phyloP scores from a whole-genome alignment of 2,797 vertebrate species.

The Melanotaenia maccullochi region DNA sequence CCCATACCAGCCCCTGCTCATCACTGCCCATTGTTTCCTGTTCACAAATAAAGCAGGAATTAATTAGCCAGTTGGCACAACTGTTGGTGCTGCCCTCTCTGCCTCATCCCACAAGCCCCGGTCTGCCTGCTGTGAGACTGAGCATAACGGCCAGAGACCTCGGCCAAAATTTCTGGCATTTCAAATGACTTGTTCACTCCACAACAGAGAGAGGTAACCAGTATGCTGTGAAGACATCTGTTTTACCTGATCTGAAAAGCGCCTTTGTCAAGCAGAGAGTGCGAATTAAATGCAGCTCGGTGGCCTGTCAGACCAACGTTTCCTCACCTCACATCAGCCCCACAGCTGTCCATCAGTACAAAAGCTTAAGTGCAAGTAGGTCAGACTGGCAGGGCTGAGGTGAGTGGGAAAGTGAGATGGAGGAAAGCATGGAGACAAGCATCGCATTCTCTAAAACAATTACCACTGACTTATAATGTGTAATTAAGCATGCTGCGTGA shows the following conservation, averaged over 20 bases:
- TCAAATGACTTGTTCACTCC: slow-evolving; percentile 57
- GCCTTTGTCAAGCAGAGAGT: slow-evolving; percentile 7
- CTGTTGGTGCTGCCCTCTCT: slow-evolving; percentile 55
- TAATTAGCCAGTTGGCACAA: slow-evolving; percentile 78
- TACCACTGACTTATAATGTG: slow-evolving; percentile 36
- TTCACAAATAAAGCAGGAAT: slow-evolving; percentile 79
- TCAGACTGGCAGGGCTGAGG: slow-evolving; percentile 47
- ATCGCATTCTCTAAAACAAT: slow-evolving; percentile 39
- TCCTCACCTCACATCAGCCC: slow-evolving; percentile 14
- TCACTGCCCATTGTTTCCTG: slow-evolving; percentile 76
- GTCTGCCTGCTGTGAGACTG: slow-evolving; percentile 58
- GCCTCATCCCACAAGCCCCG: slow-evolving; percentile 59
- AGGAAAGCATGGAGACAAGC: slow-evolving; percentile 6
- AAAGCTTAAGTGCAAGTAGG: slow-evolving; percentile 45
- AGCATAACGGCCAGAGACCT: slow-evolving; percentile 44
- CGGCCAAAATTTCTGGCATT: slow-evolving; percentile 62
- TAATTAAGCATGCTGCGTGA: slow-evolving; percentile 11
- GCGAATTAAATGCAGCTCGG: slow-evolving; percentile 25
- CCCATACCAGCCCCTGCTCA: slow-evolving; percentile 64
- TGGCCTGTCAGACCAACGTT: slow-evolving; percentile 27
- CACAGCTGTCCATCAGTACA: not conserved
- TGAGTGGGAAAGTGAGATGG: slow-evolving; percentile 25
- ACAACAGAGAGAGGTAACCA: slow-evolving; percentile 33
- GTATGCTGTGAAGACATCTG: slow-evolving; percentile 22
- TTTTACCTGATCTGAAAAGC: slow-evolving; percentile 38